Percentiles rank a stretch among this genome's conserved stretches.
phyloP scores from a whole-genome alignment of 2,113 vertebrate species.

The Cyphomyrus discorhynchus region DNA sequence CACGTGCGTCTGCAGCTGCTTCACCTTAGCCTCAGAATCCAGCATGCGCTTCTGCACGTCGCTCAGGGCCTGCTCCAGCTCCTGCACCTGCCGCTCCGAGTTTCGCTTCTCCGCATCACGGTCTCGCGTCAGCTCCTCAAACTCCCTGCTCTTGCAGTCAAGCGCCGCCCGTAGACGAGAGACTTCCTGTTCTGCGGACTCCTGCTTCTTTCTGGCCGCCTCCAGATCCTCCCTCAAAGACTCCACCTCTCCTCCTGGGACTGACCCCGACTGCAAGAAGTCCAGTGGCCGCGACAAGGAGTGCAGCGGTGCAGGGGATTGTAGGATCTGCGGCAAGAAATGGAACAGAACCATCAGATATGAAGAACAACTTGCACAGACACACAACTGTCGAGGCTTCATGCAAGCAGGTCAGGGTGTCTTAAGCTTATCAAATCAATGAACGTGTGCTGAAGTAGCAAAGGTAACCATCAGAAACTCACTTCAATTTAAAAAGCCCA shows the following conservation, averaged over 20 bases:
- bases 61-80: conserved; percentile 83
- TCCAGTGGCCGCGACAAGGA: conserved; percentile 73
- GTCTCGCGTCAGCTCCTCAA: conserved; percentile 65
- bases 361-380: background rate
- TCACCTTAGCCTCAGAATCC: conserved; percentile 91
- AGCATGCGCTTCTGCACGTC: conserved; percentile 97
- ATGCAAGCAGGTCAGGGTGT: background rate
- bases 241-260: conserved; percentile 57
- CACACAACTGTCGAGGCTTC: background rate
- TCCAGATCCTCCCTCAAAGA: conserved; percentile 69
- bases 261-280: conserved; percentile 45
- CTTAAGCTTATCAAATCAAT: background rate
- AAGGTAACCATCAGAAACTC: conserved; percentile 10
- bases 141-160: conserved; percentile 69
- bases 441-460: background rate
- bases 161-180: conserved; percentile 69
- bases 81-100: conserved; percentile 78
- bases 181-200: conserved; percentile 67
- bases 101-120: conserved; percentile 72
- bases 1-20: conserved; percentile 91
- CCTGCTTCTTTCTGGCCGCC: conserved; percentile 58
- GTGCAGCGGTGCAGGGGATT: conserved; percentile 52
- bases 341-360: background rate
- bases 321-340: conserved; percentile 39
- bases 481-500: conserved; percentile 19